A percentile compares a stretch with the other conserved stretches of the same genome.
Conservation (phyloP, 2,797 vertebrate genomes). For the Anguilla pacifica region DNA sequence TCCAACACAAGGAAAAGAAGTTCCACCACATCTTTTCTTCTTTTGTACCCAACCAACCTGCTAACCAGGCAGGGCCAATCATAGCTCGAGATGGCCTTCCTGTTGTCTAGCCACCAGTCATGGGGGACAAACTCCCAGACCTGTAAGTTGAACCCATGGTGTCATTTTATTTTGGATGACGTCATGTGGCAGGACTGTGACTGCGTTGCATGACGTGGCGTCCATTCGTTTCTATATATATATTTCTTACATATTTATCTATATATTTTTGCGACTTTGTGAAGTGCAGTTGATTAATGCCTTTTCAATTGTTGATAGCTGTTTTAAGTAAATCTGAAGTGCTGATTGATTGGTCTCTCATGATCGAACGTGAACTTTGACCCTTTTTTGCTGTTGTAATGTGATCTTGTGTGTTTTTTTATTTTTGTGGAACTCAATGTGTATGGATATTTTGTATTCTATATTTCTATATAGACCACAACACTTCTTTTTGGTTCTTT, state of each 20-base stretch:
- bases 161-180: constrained; percentile 80
- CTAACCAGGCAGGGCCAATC: constrained; percentile 78
- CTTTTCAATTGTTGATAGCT: constrained; percentile 69
- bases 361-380: constrained; percentile 75
- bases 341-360: constrained; percentile 71
- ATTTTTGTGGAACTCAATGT: constrained; percentile 70
- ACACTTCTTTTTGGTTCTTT: constrained; percentile 45
- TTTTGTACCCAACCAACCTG: constrained; percentile 73
- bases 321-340: constrained; percentile 71
- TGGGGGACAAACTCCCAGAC: constrained; percentile 72
- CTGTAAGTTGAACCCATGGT: constrained; percentile 83
- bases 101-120: constrained; percentile 76
- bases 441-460: constrained; percentile 68
- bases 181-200: constrained; percentile 83
- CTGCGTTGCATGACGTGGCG: constrained; percentile 81
- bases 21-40: constrained; percentile 73
- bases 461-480: constrained; percentile 60
- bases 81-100: constrained; percentile 77
- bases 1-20: constrained; percentile 61
- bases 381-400: constrained; percentile 75
- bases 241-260: constrained; percentile 56
- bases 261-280: constrained; percentile 71
- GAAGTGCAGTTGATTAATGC: constrained; percentile 69
- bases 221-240: constrained; percentile 67
- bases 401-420: constrained; percentile 72